phyloP scores from a whole-genome alignment of 2,888 invertebrate species.

The Bedellia somnulentella region DNA sequence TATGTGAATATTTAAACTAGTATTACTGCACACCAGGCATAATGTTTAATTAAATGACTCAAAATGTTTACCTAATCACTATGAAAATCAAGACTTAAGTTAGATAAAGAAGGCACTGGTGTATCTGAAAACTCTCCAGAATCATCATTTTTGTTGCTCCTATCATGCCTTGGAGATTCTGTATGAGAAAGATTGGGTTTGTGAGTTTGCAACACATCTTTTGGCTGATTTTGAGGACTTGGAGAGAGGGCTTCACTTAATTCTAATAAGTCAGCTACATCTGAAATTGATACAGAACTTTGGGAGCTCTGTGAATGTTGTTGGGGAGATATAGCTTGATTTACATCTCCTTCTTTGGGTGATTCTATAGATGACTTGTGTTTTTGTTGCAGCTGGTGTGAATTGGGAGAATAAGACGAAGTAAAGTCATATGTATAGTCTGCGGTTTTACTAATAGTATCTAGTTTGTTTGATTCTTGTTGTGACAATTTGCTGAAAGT shows the following conservation, averaged over 20 bases:
- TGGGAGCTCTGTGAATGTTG: conserved; percentile 32
- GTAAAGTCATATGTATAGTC: conserved; percentile 46
- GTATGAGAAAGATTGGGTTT: conserved; percentile 6
- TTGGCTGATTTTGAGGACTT: too few species aligned
- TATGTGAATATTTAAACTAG: too few species aligned
- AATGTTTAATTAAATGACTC: not conserved
- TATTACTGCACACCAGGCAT: too few species aligned
- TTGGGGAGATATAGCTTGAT: conserved; percentile 20
- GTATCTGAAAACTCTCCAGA: conserved; percentile 46
- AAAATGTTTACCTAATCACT: conserved; percentile 24
- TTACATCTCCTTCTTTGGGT: conserved; percentile 16
- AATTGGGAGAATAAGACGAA: conserved; percentile 22
- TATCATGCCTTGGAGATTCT: conserved; percentile 15
- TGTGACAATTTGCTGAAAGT: conserved; percentile 16
- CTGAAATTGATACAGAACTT: conserved; percentile 45
- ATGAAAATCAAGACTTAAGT: conserved; percentile 47
- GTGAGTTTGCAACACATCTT: not conserved
- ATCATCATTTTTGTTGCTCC: conserved; percentile 22
- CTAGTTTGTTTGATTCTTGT: conserved; percentile 21
- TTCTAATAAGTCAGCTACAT: conserved; percentile 40
- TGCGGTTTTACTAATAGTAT: conserved; percentile 24
- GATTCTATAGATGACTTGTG: too few species aligned
- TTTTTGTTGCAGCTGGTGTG: too few species aligned
- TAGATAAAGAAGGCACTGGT: conserved; percentile 43
- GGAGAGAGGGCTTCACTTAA: conserved; percentile 32